Evolutionary conservation across 2,797 vertebrate species (phyloP).

Genomic region (Cyclura pinguis): DNA sequence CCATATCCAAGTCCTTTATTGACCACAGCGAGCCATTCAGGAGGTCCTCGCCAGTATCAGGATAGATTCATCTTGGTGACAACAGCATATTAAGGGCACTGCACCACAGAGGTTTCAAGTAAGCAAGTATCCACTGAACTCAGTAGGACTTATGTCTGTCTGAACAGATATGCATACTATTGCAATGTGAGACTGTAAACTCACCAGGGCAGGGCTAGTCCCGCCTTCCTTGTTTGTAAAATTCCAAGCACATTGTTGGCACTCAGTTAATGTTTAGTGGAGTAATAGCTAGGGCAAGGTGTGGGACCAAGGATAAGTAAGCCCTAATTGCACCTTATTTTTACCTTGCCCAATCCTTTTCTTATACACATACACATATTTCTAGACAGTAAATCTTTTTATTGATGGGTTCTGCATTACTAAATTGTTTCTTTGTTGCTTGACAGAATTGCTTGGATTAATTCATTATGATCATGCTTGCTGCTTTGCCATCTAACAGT

Average conservation of each 20-base stretch:
- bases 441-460: constrained; percentile 35
- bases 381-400: constrained; percentile 58
- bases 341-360: constrained; percentile 66
- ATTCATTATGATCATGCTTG: neutral
- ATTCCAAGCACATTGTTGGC: constrained; percentile 52
- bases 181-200: neutral
- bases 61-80: neutral
- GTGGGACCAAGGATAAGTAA: constrained; percentile 54
- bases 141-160: neutral
- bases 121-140: neutral
- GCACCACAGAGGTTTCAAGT: neutral
- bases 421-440: constrained; percentile 34
- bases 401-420: constrained; percentile 33
- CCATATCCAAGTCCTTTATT: too few species aligned
- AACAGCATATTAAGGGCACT: neutral
- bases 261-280: constrained; percentile 63
- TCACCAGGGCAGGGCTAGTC: constrained; percentile 33
- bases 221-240: constrained; percentile 18
- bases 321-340: constrained; percentile 70
- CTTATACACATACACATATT: constrained; percentile 49
- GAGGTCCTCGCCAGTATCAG: neutral
- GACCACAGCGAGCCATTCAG: neutral
- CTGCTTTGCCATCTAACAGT: neutral
- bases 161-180: neutral
- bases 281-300: constrained; percentile 60